Evolutionary conservation across 1,140 invertebrate genomes (phyloP).

Genomic region (Trialeurodes vaporariorum): DNA sequence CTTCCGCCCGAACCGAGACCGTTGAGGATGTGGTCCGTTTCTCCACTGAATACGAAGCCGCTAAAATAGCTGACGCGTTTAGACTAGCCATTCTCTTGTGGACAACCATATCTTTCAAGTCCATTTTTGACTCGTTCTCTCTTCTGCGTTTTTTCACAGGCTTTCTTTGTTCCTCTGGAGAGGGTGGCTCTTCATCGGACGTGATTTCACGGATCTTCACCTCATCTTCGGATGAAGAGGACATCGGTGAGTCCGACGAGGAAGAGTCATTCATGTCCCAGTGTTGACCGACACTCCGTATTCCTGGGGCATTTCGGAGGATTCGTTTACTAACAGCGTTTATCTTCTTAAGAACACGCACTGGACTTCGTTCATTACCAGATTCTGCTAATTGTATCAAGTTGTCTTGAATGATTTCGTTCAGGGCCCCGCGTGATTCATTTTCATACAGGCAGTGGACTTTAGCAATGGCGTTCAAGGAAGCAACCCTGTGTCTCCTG

Average conservation of each 20-base stretch:
- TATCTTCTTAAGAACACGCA: conserved; percentile 26
- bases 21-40: conserved; percentile 38
- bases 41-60: conserved; percentile 72
- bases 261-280: conserved; percentile 59
- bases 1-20: neutral
- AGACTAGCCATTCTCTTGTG: conserved; percentile 84
- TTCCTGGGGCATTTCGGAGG: conserved; percentile 55
- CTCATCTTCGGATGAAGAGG: conserved; percentile 27
- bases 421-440: conserved; percentile 40
- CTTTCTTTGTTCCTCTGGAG: conserved; percentile 34
- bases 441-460: conserved; percentile 85
- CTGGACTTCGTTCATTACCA: conserved; percentile 33
- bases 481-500: conserved; percentile 71
- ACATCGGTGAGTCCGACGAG: conserved; percentile 39
- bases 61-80: conserved; percentile 83
- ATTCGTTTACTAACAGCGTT: conserved; percentile 34
- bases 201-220: conserved; percentile 25
- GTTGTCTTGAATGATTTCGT: neutral
- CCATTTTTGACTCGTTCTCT: conserved; percentile 59
- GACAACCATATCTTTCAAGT: conserved; percentile 75
- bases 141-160: conserved; percentile 31
- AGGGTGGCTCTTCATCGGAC: conserved; percentile 31
- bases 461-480: conserved; percentile 79
- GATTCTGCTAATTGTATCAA: conserved; percentile 15
- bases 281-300: conserved; percentile 63